phyloP scores from a whole-genome alignment of 2,113 vertebrate species.

The Erythrocercus mccallii region DNA sequence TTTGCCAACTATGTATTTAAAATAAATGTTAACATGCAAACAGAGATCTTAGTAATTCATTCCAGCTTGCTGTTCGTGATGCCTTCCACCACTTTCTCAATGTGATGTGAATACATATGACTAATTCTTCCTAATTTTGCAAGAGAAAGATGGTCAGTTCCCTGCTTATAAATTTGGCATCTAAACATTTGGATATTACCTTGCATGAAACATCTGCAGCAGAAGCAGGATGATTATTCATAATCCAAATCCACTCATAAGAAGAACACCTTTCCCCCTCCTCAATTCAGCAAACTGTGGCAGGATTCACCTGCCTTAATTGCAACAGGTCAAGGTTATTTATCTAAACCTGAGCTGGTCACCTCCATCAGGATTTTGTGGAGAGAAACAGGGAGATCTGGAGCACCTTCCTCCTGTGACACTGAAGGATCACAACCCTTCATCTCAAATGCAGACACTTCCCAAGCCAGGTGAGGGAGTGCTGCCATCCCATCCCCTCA shows the following conservation, averaged over 20 bases:
- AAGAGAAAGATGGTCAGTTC: not conserved
- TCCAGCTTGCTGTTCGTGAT: not conserved
- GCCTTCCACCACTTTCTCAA: not conserved
- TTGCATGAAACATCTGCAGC: not conserved
- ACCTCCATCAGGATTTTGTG: not conserved
- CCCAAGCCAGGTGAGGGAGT: not conserved
- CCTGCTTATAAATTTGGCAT: not conserved
- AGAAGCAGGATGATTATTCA: not conserved
- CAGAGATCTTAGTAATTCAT: not conserved
- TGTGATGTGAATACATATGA: not conserved
- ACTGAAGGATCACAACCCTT: not conserved
- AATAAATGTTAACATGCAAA: not conserved
- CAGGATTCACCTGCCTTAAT: not conserved
- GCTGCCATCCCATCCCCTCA: not conserved
- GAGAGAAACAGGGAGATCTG: not conserved
- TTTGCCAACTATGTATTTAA: not conserved
- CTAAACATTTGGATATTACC: not conserved
- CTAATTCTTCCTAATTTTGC: not conserved
- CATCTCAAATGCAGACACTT: not conserved
- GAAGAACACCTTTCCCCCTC: not conserved
- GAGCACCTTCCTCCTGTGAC: not conserved
- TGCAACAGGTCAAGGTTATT: not conserved
- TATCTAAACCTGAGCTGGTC: not conserved
- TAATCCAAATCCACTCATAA: not conserved
- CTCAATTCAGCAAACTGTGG: not conserved